These are phyloP conservation scores for Pseudorasbora parva DNA, from an alignment of 2,113 vertebrate species.

Conservation along the genomic window DNA sequence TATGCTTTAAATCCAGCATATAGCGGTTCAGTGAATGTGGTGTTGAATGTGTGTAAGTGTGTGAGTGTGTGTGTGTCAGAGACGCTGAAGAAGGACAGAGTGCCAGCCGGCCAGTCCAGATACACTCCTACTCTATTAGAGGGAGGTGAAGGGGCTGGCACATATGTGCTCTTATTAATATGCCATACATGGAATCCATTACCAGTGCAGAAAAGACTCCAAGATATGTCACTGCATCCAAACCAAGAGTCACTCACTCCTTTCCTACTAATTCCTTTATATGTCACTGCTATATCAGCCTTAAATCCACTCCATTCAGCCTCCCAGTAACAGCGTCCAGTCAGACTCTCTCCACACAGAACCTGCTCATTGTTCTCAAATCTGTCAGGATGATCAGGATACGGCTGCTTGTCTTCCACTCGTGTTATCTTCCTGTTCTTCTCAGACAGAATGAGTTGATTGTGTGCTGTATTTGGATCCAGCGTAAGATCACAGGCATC, in stretches of 20 bases:
- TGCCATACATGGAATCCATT: too few species aligned
- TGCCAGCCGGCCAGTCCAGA: too few species aligned
- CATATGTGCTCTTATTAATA: not conserved
- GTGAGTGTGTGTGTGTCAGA: too few species aligned
- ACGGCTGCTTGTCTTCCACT: not conserved
- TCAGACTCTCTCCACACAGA: not conserved
- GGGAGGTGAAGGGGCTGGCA: too few species aligned
- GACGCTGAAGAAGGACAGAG: too few species aligned
- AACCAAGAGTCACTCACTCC: not conserved
- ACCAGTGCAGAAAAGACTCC: not conserved
- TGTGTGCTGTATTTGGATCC: not conserved
- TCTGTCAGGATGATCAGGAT: not conserved
- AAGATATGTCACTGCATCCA: not conserved
- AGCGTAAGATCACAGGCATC: not conserved
- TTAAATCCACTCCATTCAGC: not conserved
- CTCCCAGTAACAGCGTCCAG: slow-evolving; percentile 5
- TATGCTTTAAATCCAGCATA: too few species aligned
- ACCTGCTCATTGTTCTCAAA: not conserved
- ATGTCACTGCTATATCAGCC: not conserved
- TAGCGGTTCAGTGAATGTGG: too few species aligned
- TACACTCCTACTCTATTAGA: too few species aligned
- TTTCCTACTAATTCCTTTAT: not conserved
- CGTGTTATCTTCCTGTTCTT: not conserved
- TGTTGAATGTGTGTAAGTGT: too few species aligned
- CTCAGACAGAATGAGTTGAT: not conserved